A percentile compares a stretch with the other conserved stretches of the same genome.
Evolutionary conservation across 2,797 vertebrate species (phyloP).

Genomic region (Sebastes minor): DNA sequence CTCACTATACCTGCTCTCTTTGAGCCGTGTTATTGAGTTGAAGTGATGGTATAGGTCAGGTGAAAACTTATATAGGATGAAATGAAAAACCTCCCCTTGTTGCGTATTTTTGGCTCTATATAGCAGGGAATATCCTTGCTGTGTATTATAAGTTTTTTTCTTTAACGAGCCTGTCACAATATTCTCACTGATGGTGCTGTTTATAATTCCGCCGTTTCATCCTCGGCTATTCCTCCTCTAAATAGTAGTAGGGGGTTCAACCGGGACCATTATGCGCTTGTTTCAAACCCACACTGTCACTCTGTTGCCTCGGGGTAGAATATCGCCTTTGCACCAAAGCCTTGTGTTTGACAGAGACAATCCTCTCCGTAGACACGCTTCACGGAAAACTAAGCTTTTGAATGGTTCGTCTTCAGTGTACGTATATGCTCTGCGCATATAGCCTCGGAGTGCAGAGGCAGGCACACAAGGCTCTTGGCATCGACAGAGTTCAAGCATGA

Average conservation of each 20-base stretch:
- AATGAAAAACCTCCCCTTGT: slow-evolving; percentile 14
- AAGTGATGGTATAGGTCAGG: slow-evolving; percentile 38
- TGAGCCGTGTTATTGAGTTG: slow-evolving; percentile 35
- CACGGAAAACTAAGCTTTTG: slow-evolving; percentile 31
- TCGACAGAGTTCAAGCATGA: slow-evolving; percentile 12
- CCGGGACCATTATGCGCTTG: slow-evolving; percentile 41
- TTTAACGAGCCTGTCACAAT: slow-evolving; percentile 8
- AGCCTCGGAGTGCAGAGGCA: slow-evolving; percentile 2
- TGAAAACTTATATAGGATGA: slow-evolving; percentile 31
- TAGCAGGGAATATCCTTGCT: not conserved
- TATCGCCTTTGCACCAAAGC: slow-evolving; percentile 53
- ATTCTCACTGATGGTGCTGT: slow-evolving; percentile 10
- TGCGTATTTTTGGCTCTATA: not conserved
- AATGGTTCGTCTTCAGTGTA: slow-evolving; percentile 26
- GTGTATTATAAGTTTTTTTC: slow-evolving; percentile 14
- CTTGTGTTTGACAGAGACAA: slow-evolving; percentile 55
- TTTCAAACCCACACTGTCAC: slow-evolving; percentile 51
- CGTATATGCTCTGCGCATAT: slow-evolving; percentile 12
- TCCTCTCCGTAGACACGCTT: slow-evolving; percentile 41
- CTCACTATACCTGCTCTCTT: slow-evolving; percentile 23
- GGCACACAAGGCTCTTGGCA: slow-evolving; percentile 10
- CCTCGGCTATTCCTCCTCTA: slow-evolving; percentile 8
- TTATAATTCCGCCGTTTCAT: slow-evolving; percentile 27
- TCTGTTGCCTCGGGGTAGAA: slow-evolving; percentile 39
- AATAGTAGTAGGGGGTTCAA: slow-evolving; percentile 37